Evolutionary conservation across 64 coral and sea anemone species (phyloP), one percentile per base, ranked within the genome.

Genomic region (Trachythela sp.): DNA sequence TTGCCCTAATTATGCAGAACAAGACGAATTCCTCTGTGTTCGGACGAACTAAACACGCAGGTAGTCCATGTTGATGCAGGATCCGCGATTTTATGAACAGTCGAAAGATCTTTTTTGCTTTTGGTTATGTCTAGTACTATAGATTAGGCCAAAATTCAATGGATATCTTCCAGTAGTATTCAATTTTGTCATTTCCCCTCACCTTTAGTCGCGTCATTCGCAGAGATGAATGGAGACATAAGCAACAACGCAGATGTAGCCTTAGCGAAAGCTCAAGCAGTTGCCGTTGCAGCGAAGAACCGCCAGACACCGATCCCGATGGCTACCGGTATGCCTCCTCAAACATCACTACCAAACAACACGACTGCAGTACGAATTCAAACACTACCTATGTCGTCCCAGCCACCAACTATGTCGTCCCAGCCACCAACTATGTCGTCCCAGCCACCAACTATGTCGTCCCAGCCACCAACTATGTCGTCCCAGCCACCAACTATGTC

Each of bases 141-240:
- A 14, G 71, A 13, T 34, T 77, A 35, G 9, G 26, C 6, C 24
- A 77, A 34, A 17, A 77, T 32, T 13, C 24, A 22, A 70, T 32
- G 8, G 8, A 17, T 17, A 17, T 70, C 8, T 70, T 70, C 8
- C 24, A 22, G 8, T 70, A 14, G 24, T 70, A 14, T 6, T 77
- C 8, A 38, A 32, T 8, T 5, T 34, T 35, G 2, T 13, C 29
- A 77, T 35, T 4, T 15, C 31, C 5, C 20, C 38, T 39, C 70
- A 2, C 48, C 42, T 90, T 2, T 48, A 90, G 13, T 36, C 90
- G 93, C 76, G 13, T 56, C 86, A 80, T 99, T 99, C 84, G 86
- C 85, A 56, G 91, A 95, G 84, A 86, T 99, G 56, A 99, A 99
- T 91, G 96, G 96, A 72, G 96, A 99, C 27, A 89, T 91, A 36